Conservation (phyloP, 1,140 invertebrate species). For the Gonatopus flavifemur region DNA sequence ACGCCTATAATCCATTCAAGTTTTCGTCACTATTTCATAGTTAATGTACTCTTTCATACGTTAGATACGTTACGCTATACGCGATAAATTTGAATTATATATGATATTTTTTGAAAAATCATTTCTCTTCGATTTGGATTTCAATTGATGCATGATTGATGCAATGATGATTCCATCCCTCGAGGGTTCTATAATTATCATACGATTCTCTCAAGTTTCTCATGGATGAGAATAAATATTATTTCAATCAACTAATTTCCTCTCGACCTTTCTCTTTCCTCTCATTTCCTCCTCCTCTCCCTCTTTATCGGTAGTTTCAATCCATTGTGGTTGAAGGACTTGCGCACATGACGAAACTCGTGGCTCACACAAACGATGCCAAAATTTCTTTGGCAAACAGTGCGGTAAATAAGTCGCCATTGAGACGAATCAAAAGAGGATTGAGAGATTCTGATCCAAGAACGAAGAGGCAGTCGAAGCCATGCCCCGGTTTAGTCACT, state of each 20-base stretch:
- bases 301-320: neutral
- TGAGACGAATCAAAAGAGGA: slow-evolving; percentile 10
- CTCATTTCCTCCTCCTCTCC: neutral
- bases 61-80: no score
- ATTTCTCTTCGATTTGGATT: no score
- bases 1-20: no score
- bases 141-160: no score
- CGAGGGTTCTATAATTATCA: no score
- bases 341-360: neutral
- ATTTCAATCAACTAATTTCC: neutral
- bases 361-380: slow-evolving; percentile 10
- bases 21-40: no score
- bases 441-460: slow-evolving; percentile 10
- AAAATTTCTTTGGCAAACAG: slow-evolving; percentile 26
- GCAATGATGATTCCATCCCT: no score
- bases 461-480: slow-evolving; percentile 13
- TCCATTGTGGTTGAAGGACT: neutral
- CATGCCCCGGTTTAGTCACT: slow-evolving; percentile 9
- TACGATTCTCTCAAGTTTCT: no score
- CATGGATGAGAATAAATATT: no score
- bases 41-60: no score
- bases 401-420: slow-evolving; percentile 15
- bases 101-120: no score
- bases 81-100: no score
- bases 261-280: neutral